Evolutionary conservation across 2,888 invertebrate genomes (phyloP), one percentile per base, ranked within the genome.

Genomic region (Drosophila borborema): DNA sequence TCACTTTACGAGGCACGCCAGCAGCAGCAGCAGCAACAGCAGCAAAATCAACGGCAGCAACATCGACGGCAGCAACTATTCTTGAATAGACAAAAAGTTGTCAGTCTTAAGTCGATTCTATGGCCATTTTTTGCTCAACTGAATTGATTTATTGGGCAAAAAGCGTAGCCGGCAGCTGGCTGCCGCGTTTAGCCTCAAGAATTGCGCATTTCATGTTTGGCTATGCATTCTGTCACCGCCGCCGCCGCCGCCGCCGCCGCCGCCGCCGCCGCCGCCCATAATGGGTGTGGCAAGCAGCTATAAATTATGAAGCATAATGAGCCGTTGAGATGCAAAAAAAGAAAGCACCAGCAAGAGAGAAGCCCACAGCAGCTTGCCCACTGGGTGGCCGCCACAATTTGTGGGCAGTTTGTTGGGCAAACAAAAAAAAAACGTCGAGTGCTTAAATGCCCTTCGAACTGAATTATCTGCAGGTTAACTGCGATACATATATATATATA

Each of bases 161-260:
- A 81, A 81, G 89, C 85, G 85, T 86, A 86, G 84, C 75, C 84
- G 81, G 84, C 86, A 87, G 86, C 87, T 34, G 46, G 85, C 84
- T 86, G 88, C 88, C 77, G 84, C 73, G 74, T 72, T 88, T 88
- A 76, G 64, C 72, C 72, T 49, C 23, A 72, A 61, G 76, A 67
- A 64, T 69, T 70, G 71, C 81, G 43, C 46, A 23, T 38, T 65
- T 66, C 36, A 28, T 36, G 18, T 38, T 54, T n/a, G 38, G 38
- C 54, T 38, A 51, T 49, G 64, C 34, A 36, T 23, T 23, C 38
- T 34, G 51, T 34, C 49, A 16, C 43, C 28, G 28, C 51, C n/a
- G 55, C 66, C 58, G 2, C 10, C 12, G 9, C 43, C 20, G 28
- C 51, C 16, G 55, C 66, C 58, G 5, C n/a, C 12, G 9, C 43